phyloP scores from a whole-genome alignment of 2,797 vertebrate genomes.

The Synanceia verrucosa region DNA sequence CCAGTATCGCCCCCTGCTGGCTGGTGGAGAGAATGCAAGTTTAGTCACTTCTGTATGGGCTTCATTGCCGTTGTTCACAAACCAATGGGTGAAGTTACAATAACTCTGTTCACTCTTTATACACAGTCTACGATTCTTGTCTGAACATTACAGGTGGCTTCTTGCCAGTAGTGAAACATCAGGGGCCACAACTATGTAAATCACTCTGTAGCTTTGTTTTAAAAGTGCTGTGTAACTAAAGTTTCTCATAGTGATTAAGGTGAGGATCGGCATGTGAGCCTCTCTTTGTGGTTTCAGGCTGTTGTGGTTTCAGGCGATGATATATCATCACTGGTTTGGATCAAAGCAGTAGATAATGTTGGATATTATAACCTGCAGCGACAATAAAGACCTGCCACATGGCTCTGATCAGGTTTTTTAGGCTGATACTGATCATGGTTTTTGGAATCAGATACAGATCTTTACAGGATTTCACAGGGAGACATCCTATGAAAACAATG shows the following conservation, averaged over 20 bases:
- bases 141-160: background rate
- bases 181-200: background rate
- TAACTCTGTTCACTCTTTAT: too few species aligned
- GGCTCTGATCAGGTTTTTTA: background rate
- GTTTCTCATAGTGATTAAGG: background rate
- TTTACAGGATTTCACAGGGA: background rate
- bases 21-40: too few species aligned
- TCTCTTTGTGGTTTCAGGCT: slow-evolving; percentile 22
- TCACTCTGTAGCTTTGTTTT: background rate
- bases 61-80: too few species aligned
- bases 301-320: slow-evolving; percentile 37
- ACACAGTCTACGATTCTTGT: too few species aligned
- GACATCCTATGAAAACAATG: background rate
- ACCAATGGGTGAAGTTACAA: too few species aligned
- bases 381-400: slow-evolving; percentile 26
- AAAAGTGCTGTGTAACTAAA: background rate
- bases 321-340: slow-evolving; percentile 24
- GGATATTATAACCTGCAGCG: slow-evolving; percentile 49
- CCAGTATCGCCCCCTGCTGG: too few species aligned
- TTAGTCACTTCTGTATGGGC: too few species aligned
- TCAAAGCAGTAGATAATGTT: slow-evolving; percentile 25
- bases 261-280: slow-evolving; percentile 1
- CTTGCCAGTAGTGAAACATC: slow-evolving; percentile 5
- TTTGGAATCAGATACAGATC: background rate
- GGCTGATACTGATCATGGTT: slow-evolving; percentile 19